A percentile compares a stretch with the other conserved stretches of the same genome.
These are phyloP conservation scores for Beroe ovata DNA, from an alignment of 37 sponge, comb jelly and placozoan genomes.

Conservation along the genomic window DNA sequence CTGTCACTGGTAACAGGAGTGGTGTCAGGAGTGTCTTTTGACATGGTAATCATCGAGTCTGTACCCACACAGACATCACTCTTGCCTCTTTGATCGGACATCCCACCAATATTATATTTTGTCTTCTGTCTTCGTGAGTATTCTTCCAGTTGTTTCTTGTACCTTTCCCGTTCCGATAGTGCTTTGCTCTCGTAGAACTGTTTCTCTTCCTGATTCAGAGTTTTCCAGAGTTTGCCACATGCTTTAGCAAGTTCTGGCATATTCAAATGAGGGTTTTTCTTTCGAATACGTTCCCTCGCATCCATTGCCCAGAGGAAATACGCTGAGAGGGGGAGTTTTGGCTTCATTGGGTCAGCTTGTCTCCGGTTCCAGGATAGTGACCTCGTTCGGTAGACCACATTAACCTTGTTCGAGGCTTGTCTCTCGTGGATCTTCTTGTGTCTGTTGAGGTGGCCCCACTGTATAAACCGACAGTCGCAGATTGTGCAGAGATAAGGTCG, in stretches of 20 bases:
- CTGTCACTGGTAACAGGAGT: neutral
- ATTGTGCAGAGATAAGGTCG: slow-evolving; percentile 13
- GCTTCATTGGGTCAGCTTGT: neutral
- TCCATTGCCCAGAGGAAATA: slow-evolving; percentile 62
- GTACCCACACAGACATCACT: slow-evolving; percentile 52
- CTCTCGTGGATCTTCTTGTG: slow-evolving; percentile 28
- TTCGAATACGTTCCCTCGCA: slow-evolving; percentile 27
- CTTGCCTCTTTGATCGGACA: neutral
- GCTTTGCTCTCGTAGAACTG: slow-evolving; percentile 57
- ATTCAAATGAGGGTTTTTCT: slow-evolving; percentile 2
- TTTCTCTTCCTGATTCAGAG: slow-evolving; percentile 50
- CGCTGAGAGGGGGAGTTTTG: slow-evolving; percentile 32
- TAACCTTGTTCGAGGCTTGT: neutral
- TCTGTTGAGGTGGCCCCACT: neutral
- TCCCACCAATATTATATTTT: neutral
- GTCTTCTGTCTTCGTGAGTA: neutral
- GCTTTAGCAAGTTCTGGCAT: slow-evolving; percentile 65
- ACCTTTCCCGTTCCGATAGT: neutral
- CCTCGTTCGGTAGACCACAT: neutral
- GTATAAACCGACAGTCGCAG: neutral
- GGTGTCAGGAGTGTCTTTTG: neutral
- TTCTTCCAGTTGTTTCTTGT: slow-evolving; percentile 12
- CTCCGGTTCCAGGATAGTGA: neutral
- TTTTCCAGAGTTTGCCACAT: slow-evolving; percentile 49
- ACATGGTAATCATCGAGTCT: neutral